Base-by-base conservation (phyloP, 2,888 invertebrate genomes). In the Euzophera pinguis region DNA sequence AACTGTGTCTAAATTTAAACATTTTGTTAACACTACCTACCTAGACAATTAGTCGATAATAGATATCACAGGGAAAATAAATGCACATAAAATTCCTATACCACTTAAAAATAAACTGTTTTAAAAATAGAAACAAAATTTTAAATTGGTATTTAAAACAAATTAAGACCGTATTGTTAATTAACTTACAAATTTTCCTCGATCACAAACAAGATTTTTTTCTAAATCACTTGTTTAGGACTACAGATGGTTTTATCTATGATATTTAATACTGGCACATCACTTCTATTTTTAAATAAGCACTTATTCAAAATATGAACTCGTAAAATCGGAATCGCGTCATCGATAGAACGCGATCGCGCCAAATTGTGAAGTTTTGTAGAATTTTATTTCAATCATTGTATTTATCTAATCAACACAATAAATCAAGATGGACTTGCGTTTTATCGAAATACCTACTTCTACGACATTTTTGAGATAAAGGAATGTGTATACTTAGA, bases 351-450 rank as follows among this genome's bases (percentile, higher is more conserved):
- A 22, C 22, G 22, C 22, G 29, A 29, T 10, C 22, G 48, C 37
- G 38, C 22, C 6, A 34, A 47, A 34, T 12, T 27, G n/a, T 9
- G 5, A 38, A n/a, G 27, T 38, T 27, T 48, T 27, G 35, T 8
- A 6, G 37, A 38, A 27, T 32, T 39, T 35, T 42, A 22, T 52
- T 52, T 41, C 35, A 32, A 35, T 12, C 17, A 47, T 55, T 13
- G 9, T 7, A 27, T 0, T 37, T 57, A 71, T 70, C 72, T 73
- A 71, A 80, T 81, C 81, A 64, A 56, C 50, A 53, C 57, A 67
- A 22, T 71, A 71, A 68, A 77, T 78, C 75, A 75, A 73, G 73
- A 75, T 73, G 72, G 70, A 68, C 63, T 62, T 60, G 58, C 55
- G 22, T 45, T 61, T 71, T 78, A 78, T 78, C 77, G 58, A 62